Base-by-base conservation (phyloP, 1,140 invertebrate species). In the Trypoxylus dichotomus region DNA sequence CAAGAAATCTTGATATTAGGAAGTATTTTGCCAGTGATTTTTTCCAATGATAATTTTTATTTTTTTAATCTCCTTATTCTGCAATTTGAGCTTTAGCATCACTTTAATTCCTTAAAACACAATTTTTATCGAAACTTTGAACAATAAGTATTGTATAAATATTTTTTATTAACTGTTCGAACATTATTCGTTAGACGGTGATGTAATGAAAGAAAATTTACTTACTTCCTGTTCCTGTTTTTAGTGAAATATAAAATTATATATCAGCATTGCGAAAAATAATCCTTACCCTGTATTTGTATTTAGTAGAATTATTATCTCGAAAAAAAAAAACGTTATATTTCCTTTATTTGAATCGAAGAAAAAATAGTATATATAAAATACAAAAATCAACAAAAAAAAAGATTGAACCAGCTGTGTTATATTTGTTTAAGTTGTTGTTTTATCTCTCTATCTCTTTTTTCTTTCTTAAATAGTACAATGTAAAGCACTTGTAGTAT, bases 401-500 rank as follows among this genome's bases (percentile, higher is more conserved):
- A 73, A 73, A 13, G 24, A 73, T 42, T 32, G 37, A 73, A 5
- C 2, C 29, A 32, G 37, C 27, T 73, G 27, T 42, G 71, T 73
- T 73, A 73, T 42, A 37, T 15, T 73, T 73, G 27, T 73, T 73
- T 73, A 73, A 29, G n/a, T 63, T 63, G 19, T 63, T 63, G 58
- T 63, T 63, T 63, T 63, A 63, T 63, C 58, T 63, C 58, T 24
- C 47, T 54, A 54, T 63, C 15, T 63, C 58, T 24, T 24, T 58
- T 63, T 63, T 27, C 43, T 47, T 63, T 63, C 32, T 19, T 37
- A 37, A 73, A 73, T 37, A 73, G 37, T 73, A 73, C 37, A 42
- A 37, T 37, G 37, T 73, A 73, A 73, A 73, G 71, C 71, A 73
- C 71, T 73, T 73, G 71, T 73, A 73, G 71, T 37, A 73, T 73